A percentile compares a stretch with the other conserved stretches of the same genome.
Evolutionary conservation across 2,797 vertebrate species (phyloP).

Genomic region (Acestrorhynchus altus): DNA sequence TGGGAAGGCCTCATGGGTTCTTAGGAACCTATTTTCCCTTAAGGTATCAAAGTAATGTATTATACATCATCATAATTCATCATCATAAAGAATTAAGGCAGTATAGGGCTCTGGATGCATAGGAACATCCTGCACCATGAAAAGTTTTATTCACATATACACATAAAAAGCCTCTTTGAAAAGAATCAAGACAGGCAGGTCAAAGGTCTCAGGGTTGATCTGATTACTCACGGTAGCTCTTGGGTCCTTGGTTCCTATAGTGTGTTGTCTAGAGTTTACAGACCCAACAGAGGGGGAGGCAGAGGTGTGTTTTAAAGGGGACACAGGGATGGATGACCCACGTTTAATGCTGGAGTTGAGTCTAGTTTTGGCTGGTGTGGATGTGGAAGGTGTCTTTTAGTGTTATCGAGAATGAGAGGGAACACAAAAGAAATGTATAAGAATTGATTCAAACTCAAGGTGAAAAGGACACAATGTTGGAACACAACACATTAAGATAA

Average conservation of each 20-base stretch:
- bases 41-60: too few relatives aligned
- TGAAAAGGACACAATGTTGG: not conserved
- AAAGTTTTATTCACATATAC: too few relatives aligned
- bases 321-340: constrained; percentile 75
- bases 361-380: constrained; percentile 77
- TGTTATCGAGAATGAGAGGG: constrained; percentile 57
- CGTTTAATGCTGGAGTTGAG: constrained; percentile 72
- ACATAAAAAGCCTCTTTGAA: not conserved
- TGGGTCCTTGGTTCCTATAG: constrained; percentile 62
- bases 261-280: constrained; percentile 69
- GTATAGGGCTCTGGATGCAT: too few relatives aligned
- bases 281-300: constrained; percentile 60
- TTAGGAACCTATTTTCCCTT: too few relatives aligned
- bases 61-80: too few relatives aligned
- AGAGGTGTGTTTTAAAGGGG: constrained; percentile 76
- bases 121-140: too few relatives aligned
- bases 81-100: too few relatives aligned
- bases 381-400: constrained; percentile 69
- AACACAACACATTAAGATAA: not conserved
- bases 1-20: too few relatives aligned
- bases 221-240: constrained; percentile 76
- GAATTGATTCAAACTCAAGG: constrained; percentile 2
- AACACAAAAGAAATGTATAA: constrained; percentile 57
- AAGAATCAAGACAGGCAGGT: not conserved
- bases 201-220: constrained; percentile 12